Evolutionary conservation across 2,797 vertebrate species (phyloP), one percentile per base, ranked within the genome.

Genomic region (Petrocephalus schoutedeni): DNA sequence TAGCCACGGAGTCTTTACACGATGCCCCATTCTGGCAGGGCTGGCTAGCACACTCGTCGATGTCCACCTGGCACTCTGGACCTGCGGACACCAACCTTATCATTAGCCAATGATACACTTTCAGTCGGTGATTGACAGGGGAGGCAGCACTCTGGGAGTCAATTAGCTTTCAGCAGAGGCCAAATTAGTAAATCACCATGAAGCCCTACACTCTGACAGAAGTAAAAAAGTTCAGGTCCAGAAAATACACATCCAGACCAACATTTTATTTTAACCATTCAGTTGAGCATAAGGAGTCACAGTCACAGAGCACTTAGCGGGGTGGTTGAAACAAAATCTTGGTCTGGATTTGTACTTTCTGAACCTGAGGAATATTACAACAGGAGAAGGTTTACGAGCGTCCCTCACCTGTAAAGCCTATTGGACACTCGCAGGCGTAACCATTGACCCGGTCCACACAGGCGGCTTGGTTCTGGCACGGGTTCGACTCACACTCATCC

Each of bases 1-100:
- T 95, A 0, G 96, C 97, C 59, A 95, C 91, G 12, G 92, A 89
- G 86, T 99, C 97, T 56, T 96, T 94, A 88, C 98, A 99, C 92
- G 93, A 92, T 45, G 96, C 98, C 3, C 96, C 97, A 0, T 98
- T 97, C 91, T 96, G 91, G 92, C 98, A 99, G 45, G 98, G 98
- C 86, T 94, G 94, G 54, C 94, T 96, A 91, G 95, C 95, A 89
- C 98, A 99, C 85, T 99, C 98, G 2, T 99, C 94, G 45, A 97
- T 94, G 88, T 98, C 94, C 1, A 96, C 93, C 91, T 97, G 95
- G 91, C 98, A 99, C 0, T 94, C 93, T 58, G 94, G 91, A 91
- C 98, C 98, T 99, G 93, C 19, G 0, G 92, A 87, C 5, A 86
- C 45, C 36, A 10, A 53, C 51, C 5, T 89, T 57, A 88, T 1